Conservation (phyloP, 2,113 vertebrate species). For the Esox niger region DNA sequence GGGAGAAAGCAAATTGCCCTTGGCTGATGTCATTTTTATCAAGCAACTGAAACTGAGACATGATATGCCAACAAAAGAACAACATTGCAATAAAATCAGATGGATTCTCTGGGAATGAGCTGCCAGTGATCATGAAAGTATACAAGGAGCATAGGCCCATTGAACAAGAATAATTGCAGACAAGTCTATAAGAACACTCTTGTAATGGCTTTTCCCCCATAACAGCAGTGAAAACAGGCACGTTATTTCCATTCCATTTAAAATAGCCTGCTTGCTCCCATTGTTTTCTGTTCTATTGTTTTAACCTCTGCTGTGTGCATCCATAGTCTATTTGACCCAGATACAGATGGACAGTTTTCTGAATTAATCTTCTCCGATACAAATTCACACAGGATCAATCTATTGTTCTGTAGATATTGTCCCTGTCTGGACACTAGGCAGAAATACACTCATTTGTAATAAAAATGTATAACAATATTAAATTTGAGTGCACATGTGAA, state of each 20-base stretch:
- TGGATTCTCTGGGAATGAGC: not conserved
- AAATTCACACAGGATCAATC: not conserved
- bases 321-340: not conserved
- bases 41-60: conserved; percentile 53
- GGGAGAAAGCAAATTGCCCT: conserved; percentile 33
- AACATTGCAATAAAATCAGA: conserved; percentile 24
- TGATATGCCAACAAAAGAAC: conserved; percentile 53
- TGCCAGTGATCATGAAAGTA: conserved; percentile 6
- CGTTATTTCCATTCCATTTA: not conserved
- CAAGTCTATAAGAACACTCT: not conserved
- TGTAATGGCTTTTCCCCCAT: not conserved
- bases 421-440: not conserved
- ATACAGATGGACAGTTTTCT: not conserved
- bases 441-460: not conserved
- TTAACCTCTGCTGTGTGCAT: not conserved
- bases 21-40: conserved; percentile 40
- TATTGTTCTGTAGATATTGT: not conserved
- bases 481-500: no score
- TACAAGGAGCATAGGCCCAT: not conserved
- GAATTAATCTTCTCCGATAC: not conserved
- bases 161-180: not conserved
- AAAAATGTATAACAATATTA: no score
- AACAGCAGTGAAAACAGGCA: not conserved
- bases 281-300: not conserved
- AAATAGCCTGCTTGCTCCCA: not conserved